Percentiles rank a stretch among this genome's conserved stretches.
These are phyloP conservation scores for Pelmatolapia mariae DNA, from an alignment of 2,113 vertebrate genomes.

Conservation along the genomic window DNA sequence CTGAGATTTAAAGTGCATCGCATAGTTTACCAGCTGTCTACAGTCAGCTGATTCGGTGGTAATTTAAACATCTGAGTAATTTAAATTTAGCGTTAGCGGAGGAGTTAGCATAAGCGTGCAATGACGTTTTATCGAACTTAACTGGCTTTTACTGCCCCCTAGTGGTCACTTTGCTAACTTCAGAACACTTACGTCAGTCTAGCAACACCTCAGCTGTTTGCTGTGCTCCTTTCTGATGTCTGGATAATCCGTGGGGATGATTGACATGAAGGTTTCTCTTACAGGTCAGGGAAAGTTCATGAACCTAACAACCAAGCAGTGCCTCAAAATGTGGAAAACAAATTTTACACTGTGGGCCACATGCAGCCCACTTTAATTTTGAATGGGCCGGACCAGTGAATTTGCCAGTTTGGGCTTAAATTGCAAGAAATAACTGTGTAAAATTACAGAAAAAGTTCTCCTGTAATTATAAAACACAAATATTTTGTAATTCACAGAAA, in stretches of 20 bases:
- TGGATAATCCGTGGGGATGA: background rate
- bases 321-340: background rate
- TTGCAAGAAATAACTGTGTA: background rate
- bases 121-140: background rate
- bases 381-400: background rate
- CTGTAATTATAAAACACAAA: background rate
- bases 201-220: background rate
- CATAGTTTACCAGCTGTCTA: background rate
- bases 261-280: background rate
- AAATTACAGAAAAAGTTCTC: background rate
- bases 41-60: background rate
- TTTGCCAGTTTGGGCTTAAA: background rate
- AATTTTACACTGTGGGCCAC: background rate
- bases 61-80: background rate
- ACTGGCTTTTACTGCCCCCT: background rate
- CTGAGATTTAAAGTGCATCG: background rate
- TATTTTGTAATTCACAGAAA: background rate
- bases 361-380: background rate
- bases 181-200: background rate
- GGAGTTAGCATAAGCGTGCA: background rate
- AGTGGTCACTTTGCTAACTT: background rate
- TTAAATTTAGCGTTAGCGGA: background rate
- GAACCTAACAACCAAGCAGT: background rate
- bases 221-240: background rate
- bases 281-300: background rate